phyloP scores from a whole-genome alignment of 2,888 invertebrate species.

The Melinopterus prodromus region DNA sequence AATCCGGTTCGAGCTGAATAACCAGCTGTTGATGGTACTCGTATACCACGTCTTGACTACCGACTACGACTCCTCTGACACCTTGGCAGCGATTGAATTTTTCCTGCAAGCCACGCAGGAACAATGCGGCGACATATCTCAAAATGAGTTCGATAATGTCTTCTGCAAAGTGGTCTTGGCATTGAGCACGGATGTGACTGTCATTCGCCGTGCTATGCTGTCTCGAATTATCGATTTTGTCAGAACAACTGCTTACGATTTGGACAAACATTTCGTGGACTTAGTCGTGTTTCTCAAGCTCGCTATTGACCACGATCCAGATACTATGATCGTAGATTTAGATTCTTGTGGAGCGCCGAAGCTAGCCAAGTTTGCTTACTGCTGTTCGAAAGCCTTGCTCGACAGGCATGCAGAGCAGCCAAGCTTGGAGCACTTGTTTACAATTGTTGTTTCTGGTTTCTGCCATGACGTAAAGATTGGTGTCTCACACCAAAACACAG shows the following conservation, averaged over 20 bases:
- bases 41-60: neutral
- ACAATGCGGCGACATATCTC: neutral
- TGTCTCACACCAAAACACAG: neutral
- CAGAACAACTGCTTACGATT: neutral
- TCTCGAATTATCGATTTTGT: neutral
- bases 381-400: neutral
- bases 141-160: constrained; percentile 4
- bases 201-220: neutral
- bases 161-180: neutral
- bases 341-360: neutral
- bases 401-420: neutral
- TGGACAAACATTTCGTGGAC: neutral
- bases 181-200: neutral
- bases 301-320: neutral
- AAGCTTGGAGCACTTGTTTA: neutral
- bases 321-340: constrained; percentile 5
- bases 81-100: neutral
- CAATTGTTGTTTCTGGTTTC: neutral
- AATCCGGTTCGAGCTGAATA: neutral
- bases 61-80: neutral
- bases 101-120: neutral
- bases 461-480: neutral
- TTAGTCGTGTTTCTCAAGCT: neutral
- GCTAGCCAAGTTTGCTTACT: neutral
- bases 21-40: neutral